Evolutionary conservation across 2,797 vertebrate species (phyloP).

Genomic region (Siniperca obscura): DNA sequence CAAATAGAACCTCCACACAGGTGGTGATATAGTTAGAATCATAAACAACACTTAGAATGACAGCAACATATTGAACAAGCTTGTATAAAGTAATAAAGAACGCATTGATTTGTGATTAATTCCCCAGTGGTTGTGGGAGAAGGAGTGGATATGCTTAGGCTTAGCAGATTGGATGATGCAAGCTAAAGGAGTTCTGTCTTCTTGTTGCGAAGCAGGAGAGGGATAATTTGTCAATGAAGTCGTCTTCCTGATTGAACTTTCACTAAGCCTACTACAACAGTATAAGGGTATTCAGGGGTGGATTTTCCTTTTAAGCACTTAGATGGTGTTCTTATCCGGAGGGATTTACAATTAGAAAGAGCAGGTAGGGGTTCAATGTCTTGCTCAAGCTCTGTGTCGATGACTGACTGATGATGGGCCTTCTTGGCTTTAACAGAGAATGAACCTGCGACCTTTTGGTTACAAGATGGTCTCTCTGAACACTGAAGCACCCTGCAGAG

Average conservation of each 20-base stretch:
- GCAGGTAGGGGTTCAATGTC: conserved; percentile 20
- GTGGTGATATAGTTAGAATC: not conserved
- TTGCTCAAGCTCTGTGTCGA: conserved; percentile 1
- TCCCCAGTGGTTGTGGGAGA: conserved; percentile 45
- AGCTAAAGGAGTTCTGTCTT: conserved; percentile 32
- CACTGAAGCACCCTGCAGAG: conserved; percentile 43
- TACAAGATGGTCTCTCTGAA: conserved; percentile 15
- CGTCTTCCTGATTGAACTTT: conserved; percentile 54
- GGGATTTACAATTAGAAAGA: conserved; percentile 49
- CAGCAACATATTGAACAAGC: conserved; percentile 7
- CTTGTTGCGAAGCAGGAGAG: conserved; percentile 23
- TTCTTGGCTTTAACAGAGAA: conserved; percentile 17
- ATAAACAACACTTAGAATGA: conserved; percentile 4
- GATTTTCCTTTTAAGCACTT: conserved; percentile 53
- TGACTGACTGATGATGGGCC: conserved; percentile 24
- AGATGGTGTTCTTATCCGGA: conserved; percentile 39
- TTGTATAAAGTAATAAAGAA: conserved; percentile 33
- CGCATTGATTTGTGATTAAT: conserved; percentile 48
- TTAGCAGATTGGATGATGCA: conserved; percentile 53
- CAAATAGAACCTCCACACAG: not conserved
- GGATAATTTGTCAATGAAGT: conserved; percentile 48
- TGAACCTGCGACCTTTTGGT: conserved; percentile 46
- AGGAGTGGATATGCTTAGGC: conserved; percentile 31
- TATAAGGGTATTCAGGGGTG: conserved; percentile 25
- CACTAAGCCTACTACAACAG: conserved; percentile 49